Percentiles rank a stretch among this genome's conserved stretches.
Evolutionary conservation across 2,797 vertebrate species (phyloP).

Genomic region (Australoheros facetus): DNA sequence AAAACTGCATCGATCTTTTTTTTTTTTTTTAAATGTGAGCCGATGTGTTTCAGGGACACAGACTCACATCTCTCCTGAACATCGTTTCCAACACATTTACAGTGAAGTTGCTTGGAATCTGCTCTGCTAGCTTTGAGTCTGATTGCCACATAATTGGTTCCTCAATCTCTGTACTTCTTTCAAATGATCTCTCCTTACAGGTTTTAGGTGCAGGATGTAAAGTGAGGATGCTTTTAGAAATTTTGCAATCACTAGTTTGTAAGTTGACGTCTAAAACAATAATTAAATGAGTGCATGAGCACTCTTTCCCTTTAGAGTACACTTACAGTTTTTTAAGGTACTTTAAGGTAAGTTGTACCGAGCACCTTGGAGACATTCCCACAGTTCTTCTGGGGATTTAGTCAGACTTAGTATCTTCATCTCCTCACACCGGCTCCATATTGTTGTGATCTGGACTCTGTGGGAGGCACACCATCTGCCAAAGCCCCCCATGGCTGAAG

Average conservation of each 20-base stretch:
- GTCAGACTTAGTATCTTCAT: neutral
- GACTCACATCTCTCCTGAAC: no score
- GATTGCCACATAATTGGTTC: neutral
- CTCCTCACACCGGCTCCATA: neutral
- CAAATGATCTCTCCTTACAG: neutral
- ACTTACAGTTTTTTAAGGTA: neutral
- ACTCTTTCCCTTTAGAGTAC: neutral
- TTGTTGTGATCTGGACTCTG: neutral
- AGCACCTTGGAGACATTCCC: neutral
- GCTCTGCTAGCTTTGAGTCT: neutral
- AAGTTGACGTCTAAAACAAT: neutral
- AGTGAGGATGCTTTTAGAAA: neutral
- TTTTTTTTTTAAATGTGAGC: no score
- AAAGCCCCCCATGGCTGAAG: neutral
- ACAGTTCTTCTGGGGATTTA: neutral
- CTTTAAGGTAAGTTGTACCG: neutral
- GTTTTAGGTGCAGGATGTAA: neutral
- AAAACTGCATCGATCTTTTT: no score
- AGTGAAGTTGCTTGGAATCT: neutral
- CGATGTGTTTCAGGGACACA: no score
- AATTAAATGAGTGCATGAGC: neutral
- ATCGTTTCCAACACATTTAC: no score
- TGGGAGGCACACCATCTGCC: neutral
- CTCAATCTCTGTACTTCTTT: neutral
- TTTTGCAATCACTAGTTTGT: no score